Evolutionary conservation across 1,140 invertebrate genomes (phyloP), one percentile per base, ranked within the genome.

Genomic region (Diorhabda carinulata): DNA sequence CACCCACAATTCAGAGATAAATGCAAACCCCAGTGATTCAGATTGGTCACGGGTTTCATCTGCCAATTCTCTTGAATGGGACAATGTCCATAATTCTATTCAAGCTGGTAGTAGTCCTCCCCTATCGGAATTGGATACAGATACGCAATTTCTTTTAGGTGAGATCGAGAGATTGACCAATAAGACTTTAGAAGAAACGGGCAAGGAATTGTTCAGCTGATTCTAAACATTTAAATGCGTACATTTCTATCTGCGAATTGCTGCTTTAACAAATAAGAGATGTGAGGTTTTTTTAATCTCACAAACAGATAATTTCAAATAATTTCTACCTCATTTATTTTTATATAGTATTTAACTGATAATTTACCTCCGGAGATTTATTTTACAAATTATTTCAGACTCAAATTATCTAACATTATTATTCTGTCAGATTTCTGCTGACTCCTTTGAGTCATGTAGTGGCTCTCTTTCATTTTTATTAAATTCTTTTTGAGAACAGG

Each of bases 11-110:
- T 66, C 52, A 6, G 41, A 41, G 57, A 71, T 63, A 5, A 63
- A 40, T 40, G n/a, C 60, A 58, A 70, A 70, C 56, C 72, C 45
- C 7, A 74, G 74, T 10, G 76, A 78, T 41, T 83, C 83, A 45
- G 82, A 82, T 57, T 85, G 83, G 83, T 86, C 84, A 9, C 78
- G 82, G 65, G 80, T 85, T 47, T 85, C 84, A 4, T 84, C 83
- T n/a, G 83, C 82, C 43, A 83, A 85, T 75, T 85, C 84, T 61
- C 80, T 86, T 67, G 84, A 86, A 78, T 86, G 85, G 85, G 85
- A 86, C 77, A 84, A 82, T 9, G 82, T 84, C 3, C 83, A 84
- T 70, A 80, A 76, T 59, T 77, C 77, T 1, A 73, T 80, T 44
- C 77, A 79, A 61, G 67, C 70, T 9, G 47, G n/a, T 6, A 44